Conservation (phyloP, 2,113 vertebrate species). For the Phyllopteryx taeniolatus region DNA sequence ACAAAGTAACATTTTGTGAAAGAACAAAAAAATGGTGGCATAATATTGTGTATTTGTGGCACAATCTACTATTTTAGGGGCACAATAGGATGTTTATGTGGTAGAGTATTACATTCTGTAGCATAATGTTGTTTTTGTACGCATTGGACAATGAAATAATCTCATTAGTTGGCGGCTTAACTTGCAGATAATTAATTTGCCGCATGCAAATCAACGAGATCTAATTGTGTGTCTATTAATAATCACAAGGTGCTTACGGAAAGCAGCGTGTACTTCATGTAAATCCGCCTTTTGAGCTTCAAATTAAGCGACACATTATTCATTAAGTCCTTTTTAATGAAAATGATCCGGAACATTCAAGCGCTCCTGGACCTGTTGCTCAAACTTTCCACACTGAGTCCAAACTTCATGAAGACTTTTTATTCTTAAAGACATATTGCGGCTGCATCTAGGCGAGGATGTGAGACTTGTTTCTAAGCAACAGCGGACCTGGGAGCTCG, state of each 20-base stretch:
- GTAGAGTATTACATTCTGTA: background rate
- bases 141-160: slow-evolving; percentile 23
- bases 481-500: slow-evolving; percentile 72
- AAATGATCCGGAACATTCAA: background rate
- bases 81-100: background rate
- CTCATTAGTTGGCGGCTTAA: slow-evolving; percentile 38
- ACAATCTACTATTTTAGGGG: too few relatives aligned
- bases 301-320: background rate
- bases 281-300: slow-evolving; percentile 23
- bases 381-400: background rate
- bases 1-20: too few relatives aligned
- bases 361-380: slow-evolving; percentile 20
- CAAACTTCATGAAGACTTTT: background rate
- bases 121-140: background rate
- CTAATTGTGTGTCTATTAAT: slow-evolving; percentile 32
- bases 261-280: slow-evolving; percentile 35
- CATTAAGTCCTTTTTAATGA: background rate
- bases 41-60: too few relatives aligned
- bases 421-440: background rate
- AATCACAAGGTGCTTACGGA: slow-evolving; percentile 33
- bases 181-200: slow-evolving; percentile 28
- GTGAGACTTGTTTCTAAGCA: slow-evolving; percentile 75
- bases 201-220: slow-evolving; percentile 27
- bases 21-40: too few relatives aligned
- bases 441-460: slow-evolving; percentile 30